These are phyloP conservation scores for Nephrotoma appendiculata DNA, from an alignment of 2,888 invertebrate species.

Conservation along the genomic window DNA sequence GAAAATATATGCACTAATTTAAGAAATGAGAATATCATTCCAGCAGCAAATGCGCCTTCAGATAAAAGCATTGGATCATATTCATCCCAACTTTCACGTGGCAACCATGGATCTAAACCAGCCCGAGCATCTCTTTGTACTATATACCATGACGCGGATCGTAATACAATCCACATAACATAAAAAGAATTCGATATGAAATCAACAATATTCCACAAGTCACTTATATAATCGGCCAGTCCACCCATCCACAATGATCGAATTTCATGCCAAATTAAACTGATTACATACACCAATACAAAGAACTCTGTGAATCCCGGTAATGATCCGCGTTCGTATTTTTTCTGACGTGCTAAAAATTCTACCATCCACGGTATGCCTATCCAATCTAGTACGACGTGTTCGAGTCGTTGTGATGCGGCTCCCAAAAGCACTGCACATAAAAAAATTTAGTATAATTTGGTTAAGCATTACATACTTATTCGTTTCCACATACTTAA, in stretches of 20 bases:
- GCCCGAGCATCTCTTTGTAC: constrained; percentile 62
- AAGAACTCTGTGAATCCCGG: constrained; percentile 70
- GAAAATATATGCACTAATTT: constrained; percentile 95
- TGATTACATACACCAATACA: constrained; percentile 77
- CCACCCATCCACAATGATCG: constrained; percentile 84
- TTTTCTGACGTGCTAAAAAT: constrained; percentile 61
- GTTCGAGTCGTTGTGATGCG: constrained; percentile 85
- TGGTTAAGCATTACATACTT: not conserved
- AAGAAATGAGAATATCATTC: constrained; percentile 91
- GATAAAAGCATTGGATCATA: constrained; percentile 91
- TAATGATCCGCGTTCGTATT: constrained; percentile 59
- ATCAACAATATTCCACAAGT: constrained; percentile 97
- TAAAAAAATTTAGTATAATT: not conserved
- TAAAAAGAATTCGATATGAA: constrained; percentile 95
- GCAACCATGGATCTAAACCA: constrained; percentile 68
- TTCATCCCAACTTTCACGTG: constrained; percentile 82
- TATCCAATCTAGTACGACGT: constrained; percentile 61
- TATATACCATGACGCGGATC: constrained; percentile 76
- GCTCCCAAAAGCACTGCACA: constrained; percentile 73
- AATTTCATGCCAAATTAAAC: constrained; percentile 90
- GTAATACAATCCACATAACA: constrained; percentile 79
- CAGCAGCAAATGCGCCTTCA: constrained; percentile 87
- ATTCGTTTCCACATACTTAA: constrained; percentile 59
- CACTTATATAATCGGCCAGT: constrained; percentile 77
- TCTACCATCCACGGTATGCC: constrained; percentile 63